Conservation (phyloP, 2,113 vertebrate species). For the Rhagologus leucostigma region DNA sequence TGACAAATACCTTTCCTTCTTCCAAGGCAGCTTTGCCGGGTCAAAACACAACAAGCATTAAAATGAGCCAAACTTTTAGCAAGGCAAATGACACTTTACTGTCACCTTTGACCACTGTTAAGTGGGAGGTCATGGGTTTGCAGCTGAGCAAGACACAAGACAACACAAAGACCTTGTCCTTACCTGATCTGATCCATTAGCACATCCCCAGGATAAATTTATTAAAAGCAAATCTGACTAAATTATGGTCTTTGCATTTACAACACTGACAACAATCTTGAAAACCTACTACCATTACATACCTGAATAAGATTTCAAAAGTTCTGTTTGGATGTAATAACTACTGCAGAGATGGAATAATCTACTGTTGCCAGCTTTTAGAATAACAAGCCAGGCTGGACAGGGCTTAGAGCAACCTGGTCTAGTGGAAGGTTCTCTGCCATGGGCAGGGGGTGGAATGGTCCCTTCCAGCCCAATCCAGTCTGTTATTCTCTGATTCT, state of each 20-base stretch:
- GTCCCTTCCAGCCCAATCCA: not conserved
- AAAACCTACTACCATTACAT: not conserved
- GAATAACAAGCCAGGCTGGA: not conserved
- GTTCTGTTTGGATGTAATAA: not conserved
- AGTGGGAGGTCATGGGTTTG: not conserved
- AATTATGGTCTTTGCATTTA: not conserved
- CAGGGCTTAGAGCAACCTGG: not conserved
- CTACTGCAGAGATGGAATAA: not conserved
- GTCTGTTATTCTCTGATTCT: not conserved
- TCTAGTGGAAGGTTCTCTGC: not conserved
- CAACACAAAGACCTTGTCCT: not conserved
- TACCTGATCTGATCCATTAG: not conserved
- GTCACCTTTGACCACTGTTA: not conserved
- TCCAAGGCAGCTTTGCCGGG: not conserved
- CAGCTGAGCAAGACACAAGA: not conserved
- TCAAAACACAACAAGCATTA: not conserved
- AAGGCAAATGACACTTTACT: not conserved
- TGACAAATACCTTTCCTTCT: not conserved
- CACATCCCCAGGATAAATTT: not conserved
- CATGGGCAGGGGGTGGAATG: not conserved
- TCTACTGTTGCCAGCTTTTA: not conserved
- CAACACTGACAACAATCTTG: not conserved
- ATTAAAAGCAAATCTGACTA: not conserved
- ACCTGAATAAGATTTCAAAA: not conserved
- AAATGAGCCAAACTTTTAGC: not conserved